These are phyloP conservation scores for Decapterus maruadsi DNA, from an alignment of 2,797 vertebrate genomes.

Conservation along the genomic window DNA sequence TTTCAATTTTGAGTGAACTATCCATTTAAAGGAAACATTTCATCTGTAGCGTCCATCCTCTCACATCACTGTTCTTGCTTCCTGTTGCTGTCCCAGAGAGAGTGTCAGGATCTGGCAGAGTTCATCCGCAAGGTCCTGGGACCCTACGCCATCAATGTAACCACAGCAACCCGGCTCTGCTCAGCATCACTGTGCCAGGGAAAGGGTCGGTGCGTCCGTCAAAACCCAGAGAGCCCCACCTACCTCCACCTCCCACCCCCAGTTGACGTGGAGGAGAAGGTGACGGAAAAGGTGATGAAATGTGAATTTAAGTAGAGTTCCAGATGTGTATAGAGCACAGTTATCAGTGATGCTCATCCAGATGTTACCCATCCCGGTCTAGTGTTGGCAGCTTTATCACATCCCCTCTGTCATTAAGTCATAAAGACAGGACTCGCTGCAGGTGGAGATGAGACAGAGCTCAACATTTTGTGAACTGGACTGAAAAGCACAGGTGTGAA, in stretches of 20 bases:
- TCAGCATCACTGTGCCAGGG: constrained; percentile 84
- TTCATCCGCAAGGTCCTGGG: constrained; percentile 85
- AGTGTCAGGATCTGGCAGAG: constrained; percentile 84
- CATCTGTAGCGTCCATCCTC: neutral
- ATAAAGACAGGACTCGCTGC: no score
- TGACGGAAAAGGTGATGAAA: constrained; percentile 56
- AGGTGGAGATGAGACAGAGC: no score
- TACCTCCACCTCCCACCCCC: constrained; percentile 85
- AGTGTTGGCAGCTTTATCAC: neutral
- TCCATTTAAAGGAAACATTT: neutral
- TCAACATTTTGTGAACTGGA: no score
- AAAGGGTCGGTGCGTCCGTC: constrained; percentile 86
- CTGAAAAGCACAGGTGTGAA: no score
- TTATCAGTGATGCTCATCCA: neutral
- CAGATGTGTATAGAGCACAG: neutral
- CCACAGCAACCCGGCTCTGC: constrained; percentile 86
- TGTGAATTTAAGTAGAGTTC: neutral
- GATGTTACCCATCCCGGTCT: neutral
- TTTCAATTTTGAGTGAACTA: no score
- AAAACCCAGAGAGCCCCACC: constrained; percentile 76
- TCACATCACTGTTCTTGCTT: neutral
- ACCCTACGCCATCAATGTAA: constrained; percentile 86
- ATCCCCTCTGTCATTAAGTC: constrained; percentile 7
- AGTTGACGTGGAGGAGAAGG: constrained; percentile 57
- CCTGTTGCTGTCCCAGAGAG: constrained; percentile 73